These are phyloP conservation scores for Siderastrea radians DNA, from an alignment of 92 coral and sea anemone species.

Conservation along the genomic window DNA sequence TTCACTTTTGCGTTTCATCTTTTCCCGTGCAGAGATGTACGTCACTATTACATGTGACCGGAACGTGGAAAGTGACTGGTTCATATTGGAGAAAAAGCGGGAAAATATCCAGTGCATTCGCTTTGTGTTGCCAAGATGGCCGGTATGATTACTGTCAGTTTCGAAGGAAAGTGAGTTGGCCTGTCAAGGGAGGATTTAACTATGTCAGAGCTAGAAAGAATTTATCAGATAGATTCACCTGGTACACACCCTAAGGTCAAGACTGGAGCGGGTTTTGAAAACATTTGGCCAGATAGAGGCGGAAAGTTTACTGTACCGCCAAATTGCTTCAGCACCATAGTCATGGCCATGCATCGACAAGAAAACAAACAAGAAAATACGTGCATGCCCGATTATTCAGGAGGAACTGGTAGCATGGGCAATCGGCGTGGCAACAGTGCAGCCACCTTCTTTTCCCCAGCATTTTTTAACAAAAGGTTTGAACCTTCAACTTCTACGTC, in stretches of 20 bases:
- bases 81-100: not conserved
- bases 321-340: slow-evolving; percentile 16
- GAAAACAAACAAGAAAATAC: slow-evolving; percentile 1
- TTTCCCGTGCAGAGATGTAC: not conserved
- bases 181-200: slow-evolving; percentile 22
- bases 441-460: slow-evolving; percentile 10
- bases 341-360: slow-evolving; percentile 42
- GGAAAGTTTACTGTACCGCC: slow-evolving; percentile 13
- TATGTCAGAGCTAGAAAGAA: slow-evolving; percentile 9
- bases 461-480: not conserved
- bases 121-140: not conserved
- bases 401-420: not conserved
- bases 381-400: slow-evolving; percentile 9
- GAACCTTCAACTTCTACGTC: not conserved
- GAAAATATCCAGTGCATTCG: not conserved
- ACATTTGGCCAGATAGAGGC: slow-evolving; percentile 26
- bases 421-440: slow-evolving; percentile 50
- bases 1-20: not conserved
- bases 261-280: slow-evolving; percentile 15
- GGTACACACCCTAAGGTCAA: slow-evolving; percentile 46
- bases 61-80: not conserved
- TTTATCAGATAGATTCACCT: slow-evolving; percentile 19
- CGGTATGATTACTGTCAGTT: slow-evolving; percentile 21
- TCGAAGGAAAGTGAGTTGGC: slow-evolving; percentile 38
- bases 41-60: not conserved